Evolutionary conservation across 2,113 vertebrate genomes (phyloP).

Genomic region (Anseranas semipalmata): DNA sequence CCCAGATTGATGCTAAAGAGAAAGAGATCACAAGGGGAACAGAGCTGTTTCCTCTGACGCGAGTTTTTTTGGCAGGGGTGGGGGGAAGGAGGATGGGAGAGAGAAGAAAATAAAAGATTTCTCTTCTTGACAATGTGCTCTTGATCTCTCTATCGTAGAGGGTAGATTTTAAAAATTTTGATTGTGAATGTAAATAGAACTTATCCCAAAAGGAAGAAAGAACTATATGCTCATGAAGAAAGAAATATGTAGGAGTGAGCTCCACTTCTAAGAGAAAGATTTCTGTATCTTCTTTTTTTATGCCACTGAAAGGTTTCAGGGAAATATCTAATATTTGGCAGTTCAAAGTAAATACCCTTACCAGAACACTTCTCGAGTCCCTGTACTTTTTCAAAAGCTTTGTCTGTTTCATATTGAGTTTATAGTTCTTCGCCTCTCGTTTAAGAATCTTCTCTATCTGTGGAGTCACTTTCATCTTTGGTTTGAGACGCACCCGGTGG

Average conservation of each 20-base stretch:
- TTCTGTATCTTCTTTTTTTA: not conserved
- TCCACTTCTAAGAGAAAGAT: not conserved
- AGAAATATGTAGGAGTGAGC: not conserved
- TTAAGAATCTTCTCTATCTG: conserved; percentile 82
- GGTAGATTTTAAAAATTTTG: not conserved
- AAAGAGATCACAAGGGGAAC: not conserved
- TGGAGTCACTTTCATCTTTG: conserved; percentile 82
- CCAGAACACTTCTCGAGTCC: conserved; percentile 83
- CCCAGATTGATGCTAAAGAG: not conserved
- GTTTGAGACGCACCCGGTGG: conserved; percentile 81
- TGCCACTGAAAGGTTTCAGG: not conserved
- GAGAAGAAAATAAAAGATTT: not conserved
- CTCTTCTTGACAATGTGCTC: not conserved
- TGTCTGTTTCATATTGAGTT: conserved; percentile 83
- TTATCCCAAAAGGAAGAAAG: not conserved
- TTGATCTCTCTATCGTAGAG: not conserved
- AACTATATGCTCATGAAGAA: not conserved
- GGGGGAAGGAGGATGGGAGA: not conserved
- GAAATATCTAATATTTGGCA: not conserved
- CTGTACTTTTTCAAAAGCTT: conserved; percentile 84
- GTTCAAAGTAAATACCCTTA: conserved; percentile 73
- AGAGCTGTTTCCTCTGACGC: not conserved
- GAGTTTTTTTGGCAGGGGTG: not conserved
- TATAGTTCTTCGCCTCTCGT: conserved; percentile 73
- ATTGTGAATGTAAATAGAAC: not conserved